A percentile compares a stretch with the other conserved stretches of the same genome.
These are phyloP conservation scores for Halictus rubicundus DNA, from an alignment of 1,140 invertebrate genomes.

Conservation along the genomic window DNA sequence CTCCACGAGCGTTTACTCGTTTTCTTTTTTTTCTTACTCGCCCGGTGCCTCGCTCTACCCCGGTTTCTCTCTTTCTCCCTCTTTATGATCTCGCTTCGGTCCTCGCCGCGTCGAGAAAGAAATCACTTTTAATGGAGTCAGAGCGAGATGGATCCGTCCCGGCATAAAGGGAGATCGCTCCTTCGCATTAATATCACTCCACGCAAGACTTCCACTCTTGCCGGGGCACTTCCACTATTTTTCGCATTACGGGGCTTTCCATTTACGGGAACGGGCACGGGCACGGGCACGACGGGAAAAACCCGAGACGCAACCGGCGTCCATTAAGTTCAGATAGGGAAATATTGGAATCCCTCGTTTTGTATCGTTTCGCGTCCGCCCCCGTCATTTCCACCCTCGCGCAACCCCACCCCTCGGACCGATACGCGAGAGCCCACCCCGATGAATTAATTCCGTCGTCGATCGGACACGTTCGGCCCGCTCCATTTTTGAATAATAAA, in stretches of 20 bases:
- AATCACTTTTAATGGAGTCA: constrained; percentile 61
- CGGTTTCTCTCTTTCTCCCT: too few species aligned
- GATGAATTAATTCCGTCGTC: not conserved
- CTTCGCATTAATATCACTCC: constrained; percentile 64
- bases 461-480: too few species aligned
- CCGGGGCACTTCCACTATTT: constrained; percentile 52
- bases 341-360: constrained; percentile 57
- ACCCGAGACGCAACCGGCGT: constrained; percentile 46
- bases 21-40: not conserved
- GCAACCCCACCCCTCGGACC: too few species aligned
- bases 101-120: constrained; percentile 16
- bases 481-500: constrained; percentile 1
- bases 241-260: constrained; percentile 57
- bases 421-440: not conserved
- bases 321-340: constrained; percentile 56
- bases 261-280: constrained; percentile 58
- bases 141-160: constrained; percentile 46
- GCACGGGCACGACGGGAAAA: constrained; percentile 39
- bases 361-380: constrained; percentile 29
- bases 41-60: too few species aligned
- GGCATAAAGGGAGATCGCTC: constrained; percentile 56
- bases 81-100: not conserved
- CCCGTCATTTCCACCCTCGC: too few species aligned
- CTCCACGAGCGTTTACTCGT: constrained; percentile 15
- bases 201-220: constrained; percentile 39